A percentile compares a stretch with the other conserved stretches of the same genome.
Evolutionary conservation across 2,888 invertebrate genomes (phyloP).

Genomic region (Alviniconcha strummeri): DNA sequence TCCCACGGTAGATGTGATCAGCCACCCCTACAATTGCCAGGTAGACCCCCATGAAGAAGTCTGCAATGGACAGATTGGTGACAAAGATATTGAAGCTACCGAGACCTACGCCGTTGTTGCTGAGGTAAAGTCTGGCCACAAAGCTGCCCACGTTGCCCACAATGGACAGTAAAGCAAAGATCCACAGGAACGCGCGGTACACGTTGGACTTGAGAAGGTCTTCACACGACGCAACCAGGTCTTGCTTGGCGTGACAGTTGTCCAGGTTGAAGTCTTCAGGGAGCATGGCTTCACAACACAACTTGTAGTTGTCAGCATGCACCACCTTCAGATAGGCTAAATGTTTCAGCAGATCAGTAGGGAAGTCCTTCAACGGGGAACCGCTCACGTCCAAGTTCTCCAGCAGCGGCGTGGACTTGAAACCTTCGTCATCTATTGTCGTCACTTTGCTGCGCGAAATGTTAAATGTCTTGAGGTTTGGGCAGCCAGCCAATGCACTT

Average conservation of each 20-base stretch:
- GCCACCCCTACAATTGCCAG: slow-evolving; percentile 49
- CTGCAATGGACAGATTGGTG: slow-evolving; percentile 34
- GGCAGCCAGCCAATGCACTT: background rate
- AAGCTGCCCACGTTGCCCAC: slow-evolving; percentile 25
- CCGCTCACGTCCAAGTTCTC: background rate
- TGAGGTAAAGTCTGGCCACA: slow-evolving; percentile 20
- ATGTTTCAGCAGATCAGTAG: background rate
- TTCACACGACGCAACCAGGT: slow-evolving; percentile 11
- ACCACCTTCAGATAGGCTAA: background rate
- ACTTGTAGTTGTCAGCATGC: background rate
- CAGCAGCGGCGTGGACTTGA: background rate
- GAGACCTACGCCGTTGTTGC: background rate
- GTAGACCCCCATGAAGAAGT: slow-evolving; percentile 52
- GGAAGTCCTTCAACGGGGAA: background rate
- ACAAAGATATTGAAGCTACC: slow-evolving; percentile 35
- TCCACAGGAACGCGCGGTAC: slow-evolving; percentile 25
- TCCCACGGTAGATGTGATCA: slow-evolving; percentile 49
- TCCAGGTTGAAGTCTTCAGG: slow-evolving; percentile 1
- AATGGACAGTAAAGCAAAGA: slow-evolving; percentile 24
- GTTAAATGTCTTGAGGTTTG: background rate
- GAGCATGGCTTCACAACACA: slow-evolving; percentile 23
- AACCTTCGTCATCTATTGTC: background rate
- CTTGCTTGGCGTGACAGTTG: slow-evolving; percentile 8
- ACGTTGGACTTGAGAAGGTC: slow-evolving; percentile 20
- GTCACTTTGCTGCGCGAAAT: background rate